Conservation (phyloP, 2,797 vertebrate genomes). For the Pangasius sanitwongsei region DNA sequence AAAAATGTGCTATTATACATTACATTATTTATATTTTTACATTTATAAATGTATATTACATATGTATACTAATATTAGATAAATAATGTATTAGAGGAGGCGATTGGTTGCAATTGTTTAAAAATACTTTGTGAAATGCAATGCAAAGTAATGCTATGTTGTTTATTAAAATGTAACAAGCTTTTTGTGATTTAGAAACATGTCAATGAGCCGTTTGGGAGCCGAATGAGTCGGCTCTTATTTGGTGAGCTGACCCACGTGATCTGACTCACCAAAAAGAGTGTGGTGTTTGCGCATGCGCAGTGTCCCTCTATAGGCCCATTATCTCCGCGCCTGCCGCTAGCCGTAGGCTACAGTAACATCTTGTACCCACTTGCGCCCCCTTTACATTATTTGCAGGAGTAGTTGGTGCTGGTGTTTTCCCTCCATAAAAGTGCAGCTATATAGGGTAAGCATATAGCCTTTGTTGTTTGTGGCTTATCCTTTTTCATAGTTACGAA, state of each 20-base stretch:
- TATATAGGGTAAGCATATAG: slow-evolving; percentile 36
- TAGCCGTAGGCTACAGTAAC: not conserved
- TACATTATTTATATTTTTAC: too few species aligned
- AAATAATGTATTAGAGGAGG: not conserved
- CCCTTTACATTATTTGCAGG: slow-evolving; percentile 47
- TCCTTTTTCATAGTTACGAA: not conserved
- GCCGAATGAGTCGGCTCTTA: not conserved
- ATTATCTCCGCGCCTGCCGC: not conserved
- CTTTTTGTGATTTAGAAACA: not conserved
- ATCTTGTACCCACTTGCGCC: slow-evolving; percentile 36
- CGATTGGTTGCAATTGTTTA: not conserved
- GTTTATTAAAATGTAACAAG: not conserved
- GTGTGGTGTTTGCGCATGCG: not conserved
- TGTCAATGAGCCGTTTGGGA: not conserved
- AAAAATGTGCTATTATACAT: not conserved
- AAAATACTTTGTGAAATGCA: not conserved
- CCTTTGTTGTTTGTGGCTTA: not conserved
- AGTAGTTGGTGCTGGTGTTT: slow-evolving; percentile 36
- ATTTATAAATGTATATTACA: too few species aligned
- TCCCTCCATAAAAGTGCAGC: slow-evolving; percentile 39
- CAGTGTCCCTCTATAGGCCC: not conserved
- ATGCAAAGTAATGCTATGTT: not conserved
- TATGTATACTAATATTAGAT: not conserved
- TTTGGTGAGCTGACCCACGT: not conserved
- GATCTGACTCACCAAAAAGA: not conserved